Evolutionary conservation across 2,888 invertebrate genomes (phyloP).

Genomic region (Acleris holmiana): DNA sequence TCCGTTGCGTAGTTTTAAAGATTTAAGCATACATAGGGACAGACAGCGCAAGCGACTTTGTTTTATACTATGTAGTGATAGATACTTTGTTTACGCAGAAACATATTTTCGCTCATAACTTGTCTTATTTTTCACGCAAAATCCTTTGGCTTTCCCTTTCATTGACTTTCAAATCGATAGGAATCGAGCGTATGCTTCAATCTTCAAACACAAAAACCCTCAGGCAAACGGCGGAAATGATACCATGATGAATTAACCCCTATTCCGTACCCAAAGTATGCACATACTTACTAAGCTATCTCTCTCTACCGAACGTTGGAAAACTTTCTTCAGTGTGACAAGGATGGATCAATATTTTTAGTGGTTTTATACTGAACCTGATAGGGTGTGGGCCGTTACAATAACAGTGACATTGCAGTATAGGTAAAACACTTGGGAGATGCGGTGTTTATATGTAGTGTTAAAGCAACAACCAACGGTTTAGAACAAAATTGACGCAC

Average conservation of each 20-base stretch:
- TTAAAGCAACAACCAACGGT: no score
- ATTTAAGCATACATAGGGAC: no score
- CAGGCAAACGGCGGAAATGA: constrained; percentile 27
- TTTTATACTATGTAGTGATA: no score
- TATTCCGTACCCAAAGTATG: neutral
- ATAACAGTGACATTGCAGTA: constrained; percentile 28
- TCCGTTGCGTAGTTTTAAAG: no score
- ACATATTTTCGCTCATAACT: no score
- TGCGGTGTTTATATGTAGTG: no score
- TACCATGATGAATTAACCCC: constrained; percentile 30
- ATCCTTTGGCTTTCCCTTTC: neutral
- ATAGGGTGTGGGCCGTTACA: constrained; percentile 4
- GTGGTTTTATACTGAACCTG: constrained; percentile 10
- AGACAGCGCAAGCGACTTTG: no score
- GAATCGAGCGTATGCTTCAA: constrained; percentile 8
- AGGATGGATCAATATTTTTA: neutral
- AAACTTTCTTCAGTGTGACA: neutral
- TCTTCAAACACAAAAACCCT: constrained; percentile 16
- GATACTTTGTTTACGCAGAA: no score
- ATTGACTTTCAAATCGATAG: constrained; percentile 1
- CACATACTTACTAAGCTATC: neutral
- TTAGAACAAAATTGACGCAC: no score
- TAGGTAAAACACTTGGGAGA: neutral
- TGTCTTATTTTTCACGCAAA: neutral
- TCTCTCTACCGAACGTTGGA: neutral